Evolutionary conservation across 2,797 vertebrate genomes (phyloP), one percentile per base, ranked within the genome.

Genomic region (Gobionotothen gibberifrons): DNA sequence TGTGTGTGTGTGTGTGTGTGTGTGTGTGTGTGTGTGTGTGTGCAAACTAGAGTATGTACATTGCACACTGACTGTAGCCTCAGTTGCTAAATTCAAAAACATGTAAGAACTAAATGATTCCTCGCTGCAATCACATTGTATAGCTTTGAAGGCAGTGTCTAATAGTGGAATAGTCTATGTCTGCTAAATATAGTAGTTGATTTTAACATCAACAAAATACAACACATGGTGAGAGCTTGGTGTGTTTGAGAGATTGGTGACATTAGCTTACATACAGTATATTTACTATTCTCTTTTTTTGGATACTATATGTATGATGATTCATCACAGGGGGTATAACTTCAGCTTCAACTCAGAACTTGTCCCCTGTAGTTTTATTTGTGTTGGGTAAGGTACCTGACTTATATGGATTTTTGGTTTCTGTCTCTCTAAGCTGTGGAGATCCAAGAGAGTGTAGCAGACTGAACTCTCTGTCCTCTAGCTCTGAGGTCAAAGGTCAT

Each of bases 401-500:
- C 26, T 19, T 3, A 15, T 19, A 60, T 21, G 21, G 19, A 69
- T 72, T 52, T 60, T 48, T 65, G 26, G 26, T 69, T 68, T 76
- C 1, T 49, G 43, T 64, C 57, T 19, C 64, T 76, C 55, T 82
- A 77, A 85, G 53, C 79, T 72, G 43, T 63, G 64, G 51, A 39
- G 57, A 88, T 74, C 60, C 67, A 56, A 32, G 59, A 77, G 60
- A 65, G 48, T 78, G 32, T n/a, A 65, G 43, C 51, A 69, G 72
- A 48, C 56, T 81, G 78, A 83, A 68, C 74, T 82, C 60, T 59
- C 26, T 72, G 70, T 61, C 69, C 67, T 63, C 62, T 53, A 43
- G 73, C 47, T 62, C 56, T 19, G 32, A 59, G 82, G 85, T 86
- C 77, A 88, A 70, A 83, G 80, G 69, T 78, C 62, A 57, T 0